phyloP scores from a whole-genome alignment of 2,113 vertebrate genomes.

The Urocitellus parryii region DNA sequence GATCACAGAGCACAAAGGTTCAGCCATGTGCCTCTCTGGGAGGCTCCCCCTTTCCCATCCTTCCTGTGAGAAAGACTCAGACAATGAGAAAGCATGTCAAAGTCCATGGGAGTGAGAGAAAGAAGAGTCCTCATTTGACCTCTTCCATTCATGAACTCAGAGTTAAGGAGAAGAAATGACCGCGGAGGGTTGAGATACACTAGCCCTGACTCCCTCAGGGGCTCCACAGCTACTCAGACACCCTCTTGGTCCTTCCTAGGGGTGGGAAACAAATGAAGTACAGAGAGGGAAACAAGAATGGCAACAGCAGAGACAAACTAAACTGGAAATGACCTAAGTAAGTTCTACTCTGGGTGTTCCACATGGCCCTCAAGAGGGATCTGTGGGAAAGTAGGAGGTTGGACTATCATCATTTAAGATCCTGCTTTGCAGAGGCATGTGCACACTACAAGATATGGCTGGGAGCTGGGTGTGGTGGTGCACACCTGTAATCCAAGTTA shows the following conservation, averaged over 20 bases:
- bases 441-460: not conserved
- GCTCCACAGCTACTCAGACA: fast-evolving
- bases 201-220: fast-evolving
- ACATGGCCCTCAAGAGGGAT: not conserved
- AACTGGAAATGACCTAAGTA: not conserved
- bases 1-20: conserved; percentile 45
- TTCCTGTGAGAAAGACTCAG: conserved; percentile 85
- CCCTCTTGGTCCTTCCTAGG: not conserved
- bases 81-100: conserved; percentile 73
- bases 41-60: conserved; percentile 72
- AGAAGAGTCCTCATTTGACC: conserved; percentile 71
- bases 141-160: conserved; percentile 70
- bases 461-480: too few species aligned
- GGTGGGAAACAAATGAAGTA: not conserved
- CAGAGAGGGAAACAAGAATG: not conserved
- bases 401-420: not conserved
- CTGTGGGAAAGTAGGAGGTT: not conserved
- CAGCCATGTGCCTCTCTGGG: not conserved
- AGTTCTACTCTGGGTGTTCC: not conserved
- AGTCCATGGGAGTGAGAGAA: conserved; percentile 73
- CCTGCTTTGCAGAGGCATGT: not conserved
- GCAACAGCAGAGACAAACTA: not conserved
- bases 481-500: too few species aligned
- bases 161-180: conserved; percentile 46
- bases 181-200: not conserved